Evolutionary conservation across 2,888 invertebrate genomes (phyloP).

Genomic region (Acleris literana): DNA sequence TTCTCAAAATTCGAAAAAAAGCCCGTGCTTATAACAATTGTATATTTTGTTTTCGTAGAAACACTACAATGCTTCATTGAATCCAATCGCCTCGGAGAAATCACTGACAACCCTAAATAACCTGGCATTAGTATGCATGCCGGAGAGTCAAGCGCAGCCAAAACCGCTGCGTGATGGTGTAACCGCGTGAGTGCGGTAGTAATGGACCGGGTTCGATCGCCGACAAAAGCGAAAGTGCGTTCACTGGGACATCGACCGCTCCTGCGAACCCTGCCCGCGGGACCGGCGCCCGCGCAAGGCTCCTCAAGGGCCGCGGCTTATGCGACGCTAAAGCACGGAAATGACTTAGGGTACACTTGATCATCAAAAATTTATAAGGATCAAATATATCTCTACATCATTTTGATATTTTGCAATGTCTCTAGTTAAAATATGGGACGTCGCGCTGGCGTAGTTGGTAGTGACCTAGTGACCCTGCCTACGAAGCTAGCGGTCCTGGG

Average conservation of each 20-base stretch:
- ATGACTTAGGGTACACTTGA: neutral
- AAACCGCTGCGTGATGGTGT: constrained; percentile 74
- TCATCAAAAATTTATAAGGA: no score
- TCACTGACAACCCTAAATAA: constrained; percentile 71
- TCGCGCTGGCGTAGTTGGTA: no score
- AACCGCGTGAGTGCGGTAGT: constrained; percentile 76
- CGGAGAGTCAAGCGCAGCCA: constrained; percentile 69
- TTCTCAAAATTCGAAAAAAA: no score
- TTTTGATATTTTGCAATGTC: no score
- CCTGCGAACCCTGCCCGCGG: constrained; percentile 63
- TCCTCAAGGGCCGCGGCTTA: no score
- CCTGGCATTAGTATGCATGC: constrained; percentile 72
- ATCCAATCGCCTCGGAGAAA: constrained; percentile 62
- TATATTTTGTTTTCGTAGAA: neutral
- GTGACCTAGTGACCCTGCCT: no score
- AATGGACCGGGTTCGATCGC: constrained; percentile 81
- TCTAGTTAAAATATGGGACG: no score
- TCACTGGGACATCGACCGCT: constrained; percentile 82
- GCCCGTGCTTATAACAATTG: no score
- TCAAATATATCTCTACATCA: no score
- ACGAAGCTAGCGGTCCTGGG: no score
- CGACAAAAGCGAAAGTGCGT: constrained; percentile 82
- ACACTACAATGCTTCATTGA: constrained; percentile 34
- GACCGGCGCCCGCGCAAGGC: no score
- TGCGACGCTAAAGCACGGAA: neutral